These are phyloP conservation scores for Vanessa cardui DNA, from an alignment of 2,888 invertebrate genomes.

Conservation along the genomic window DNA sequence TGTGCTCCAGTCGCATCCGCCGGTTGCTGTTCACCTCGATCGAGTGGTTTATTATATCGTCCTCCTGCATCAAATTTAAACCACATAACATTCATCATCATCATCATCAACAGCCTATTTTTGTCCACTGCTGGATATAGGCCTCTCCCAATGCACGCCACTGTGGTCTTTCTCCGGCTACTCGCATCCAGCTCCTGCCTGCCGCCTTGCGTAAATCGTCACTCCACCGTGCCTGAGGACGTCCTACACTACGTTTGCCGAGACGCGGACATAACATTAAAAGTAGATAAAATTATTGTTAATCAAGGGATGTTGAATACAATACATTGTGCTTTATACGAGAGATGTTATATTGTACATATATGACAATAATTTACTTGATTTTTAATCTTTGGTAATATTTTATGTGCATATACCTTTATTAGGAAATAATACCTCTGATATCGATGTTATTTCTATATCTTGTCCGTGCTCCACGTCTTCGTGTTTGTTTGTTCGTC, in stretches of 20 bases:
- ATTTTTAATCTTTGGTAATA: neutral
- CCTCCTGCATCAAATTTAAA: conserved; percentile 77
- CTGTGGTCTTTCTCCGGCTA: too few species aligned
- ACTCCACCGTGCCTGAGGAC: too few species aligned
- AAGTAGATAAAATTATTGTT: neutral
- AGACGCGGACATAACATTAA: neutral
- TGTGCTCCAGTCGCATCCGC: conserved; percentile 92
- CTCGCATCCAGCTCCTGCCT: too few species aligned
- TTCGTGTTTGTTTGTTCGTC: conserved; percentile 46
- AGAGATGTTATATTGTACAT: too few species aligned
- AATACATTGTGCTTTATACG: too few species aligned
- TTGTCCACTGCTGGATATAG: too few species aligned
- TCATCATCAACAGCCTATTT: too few species aligned
- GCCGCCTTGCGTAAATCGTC: too few species aligned
- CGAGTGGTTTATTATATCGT: conserved; percentile 91
- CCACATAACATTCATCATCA: neutral
- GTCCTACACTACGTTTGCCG: too few species aligned
- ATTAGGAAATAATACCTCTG: conserved; percentile 52
- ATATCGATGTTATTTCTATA: conserved; percentile 61
- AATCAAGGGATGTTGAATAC: too few species aligned
- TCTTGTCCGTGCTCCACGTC: conserved; percentile 54
- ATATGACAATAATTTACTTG: too few species aligned
- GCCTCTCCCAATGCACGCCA: too few species aligned
- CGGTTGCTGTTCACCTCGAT: conserved; percentile 96
- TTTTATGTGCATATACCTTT: neutral